These are phyloP conservation scores for Alcedo quadribrachys DNA, from an alignment of 2,797 vertebrate genomes.

Conservation along the genomic window DNA sequence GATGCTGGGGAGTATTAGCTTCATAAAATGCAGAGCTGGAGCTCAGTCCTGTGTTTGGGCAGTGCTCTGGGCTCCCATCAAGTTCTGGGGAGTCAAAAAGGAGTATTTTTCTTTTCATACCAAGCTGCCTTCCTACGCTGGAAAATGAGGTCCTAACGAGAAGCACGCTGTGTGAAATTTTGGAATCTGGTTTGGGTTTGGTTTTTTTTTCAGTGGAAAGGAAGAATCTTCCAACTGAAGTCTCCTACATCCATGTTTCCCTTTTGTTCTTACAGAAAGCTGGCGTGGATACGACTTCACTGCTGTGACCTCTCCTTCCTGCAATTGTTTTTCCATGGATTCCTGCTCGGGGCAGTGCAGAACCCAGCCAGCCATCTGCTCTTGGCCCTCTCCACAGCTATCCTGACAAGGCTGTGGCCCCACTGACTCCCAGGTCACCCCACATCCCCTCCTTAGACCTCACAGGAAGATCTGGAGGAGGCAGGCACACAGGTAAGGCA, in stretches of 20 bases:
- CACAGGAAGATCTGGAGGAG: neutral
- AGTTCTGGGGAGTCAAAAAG: neutral
- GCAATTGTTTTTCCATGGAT: conserved; percentile 49
- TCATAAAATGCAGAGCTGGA: neutral
- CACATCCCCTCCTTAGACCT: neutral
- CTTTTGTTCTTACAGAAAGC: conserved; percentile 3
- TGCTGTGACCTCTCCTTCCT: conserved; percentile 28
- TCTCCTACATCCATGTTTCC: neutral
- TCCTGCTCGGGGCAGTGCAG: neutral
- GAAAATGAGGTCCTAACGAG: neutral
- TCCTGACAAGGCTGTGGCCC: neutral
- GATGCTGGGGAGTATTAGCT: neutral
- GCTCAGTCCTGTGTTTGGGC: neutral
- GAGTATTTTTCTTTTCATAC: neutral
- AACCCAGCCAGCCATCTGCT: neutral
- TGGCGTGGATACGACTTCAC: neutral
- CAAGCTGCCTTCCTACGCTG: neutral
- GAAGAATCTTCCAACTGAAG: neutral
- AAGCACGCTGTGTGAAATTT: neutral
- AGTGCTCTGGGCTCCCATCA: neutral
- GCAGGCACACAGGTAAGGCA: neutral
- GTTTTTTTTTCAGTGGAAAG: neutral
- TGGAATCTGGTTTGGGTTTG: neutral
- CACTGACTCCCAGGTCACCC: neutral
- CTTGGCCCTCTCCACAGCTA: neutral